Conservation (phyloP, 2,113 vertebrate genomes). For the Piprites chloris region DNA sequence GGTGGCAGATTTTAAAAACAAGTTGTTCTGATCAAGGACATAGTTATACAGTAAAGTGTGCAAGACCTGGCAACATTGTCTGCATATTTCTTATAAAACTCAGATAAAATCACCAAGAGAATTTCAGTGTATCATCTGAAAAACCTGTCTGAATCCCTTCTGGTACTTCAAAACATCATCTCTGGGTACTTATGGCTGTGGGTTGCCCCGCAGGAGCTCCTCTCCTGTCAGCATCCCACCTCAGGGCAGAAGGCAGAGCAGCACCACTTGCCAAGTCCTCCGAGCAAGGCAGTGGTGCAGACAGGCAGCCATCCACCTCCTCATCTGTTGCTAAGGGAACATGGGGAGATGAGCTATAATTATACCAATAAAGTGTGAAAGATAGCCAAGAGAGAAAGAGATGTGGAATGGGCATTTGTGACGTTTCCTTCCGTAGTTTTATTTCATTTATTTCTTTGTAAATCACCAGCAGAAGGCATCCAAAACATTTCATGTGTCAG, state of each 20-base stretch:
- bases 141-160: neutral
- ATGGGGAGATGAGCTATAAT: constrained; percentile 23
- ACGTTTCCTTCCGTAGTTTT: neutral
- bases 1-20: neutral
- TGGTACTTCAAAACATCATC: neutral
- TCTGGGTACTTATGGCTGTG: neutral
- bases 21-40: neutral
- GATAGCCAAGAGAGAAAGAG: neutral
- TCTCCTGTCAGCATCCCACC: neutral
- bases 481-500: neutral
- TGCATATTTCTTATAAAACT: neutral
- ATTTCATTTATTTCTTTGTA: neutral
- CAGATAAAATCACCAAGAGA: neutral
- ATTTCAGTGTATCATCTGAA: neutral
- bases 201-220: neutral
- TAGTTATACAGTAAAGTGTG: neutral
- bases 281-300: accelerated
- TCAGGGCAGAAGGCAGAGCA: neutral
- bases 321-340: constrained; percentile 54
- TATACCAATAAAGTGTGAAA: constrained; percentile 27
- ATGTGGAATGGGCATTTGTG: neutral
- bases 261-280: neutral
- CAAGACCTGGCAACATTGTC: neutral
- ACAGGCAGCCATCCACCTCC: constrained; percentile 14
- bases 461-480: neutral